Percentiles rank a stretch among this genome's conserved stretches.
phyloP scores from a whole-genome alignment of 30 jellyfish, hydroid and myxozoan genomes.

The Sanderia malayensis region DNA sequence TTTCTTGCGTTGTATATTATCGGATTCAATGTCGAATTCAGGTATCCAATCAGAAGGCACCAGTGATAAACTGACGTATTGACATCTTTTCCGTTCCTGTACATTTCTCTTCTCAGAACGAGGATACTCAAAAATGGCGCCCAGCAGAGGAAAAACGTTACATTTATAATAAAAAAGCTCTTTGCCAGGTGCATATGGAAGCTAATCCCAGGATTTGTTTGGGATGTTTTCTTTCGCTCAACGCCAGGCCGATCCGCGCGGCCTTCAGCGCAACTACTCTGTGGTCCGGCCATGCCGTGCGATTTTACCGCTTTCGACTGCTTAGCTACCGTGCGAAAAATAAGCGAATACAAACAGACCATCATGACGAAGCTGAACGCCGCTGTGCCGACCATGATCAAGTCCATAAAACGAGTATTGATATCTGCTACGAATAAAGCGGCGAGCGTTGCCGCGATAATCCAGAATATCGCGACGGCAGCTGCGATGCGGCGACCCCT shows the following conservation, averaged over 20 bases:
- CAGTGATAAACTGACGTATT: slow-evolving; percentile 37
- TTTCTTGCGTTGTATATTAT: slow-evolving; percentile 34
- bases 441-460: slow-evolving; percentile 11
- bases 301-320: slow-evolving; percentile 4
- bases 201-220: slow-evolving; percentile 2
- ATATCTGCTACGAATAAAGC: neutral
- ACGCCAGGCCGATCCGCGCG: neutral
- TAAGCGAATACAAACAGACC: slow-evolving; percentile 6
- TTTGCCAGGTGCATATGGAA: slow-evolving; percentile 39
- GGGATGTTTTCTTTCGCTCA: slow-evolving; percentile 2
- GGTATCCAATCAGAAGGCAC: slow-evolving; percentile 20
- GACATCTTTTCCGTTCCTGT: neutral
- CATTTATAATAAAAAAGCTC: slow-evolving; percentile 27
- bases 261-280: neutral
- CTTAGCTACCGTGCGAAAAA: slow-evolving; percentile 17
- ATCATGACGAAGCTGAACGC: slow-evolving; percentile 1
- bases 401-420: neutral
- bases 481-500: neutral
- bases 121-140: slow-evolving; percentile 55
- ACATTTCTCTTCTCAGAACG: slow-evolving; percentile 6
- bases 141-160: slow-evolving; percentile 55
- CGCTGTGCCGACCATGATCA: slow-evolving; percentile 11
- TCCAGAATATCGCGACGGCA: slow-evolving; percentile 15
- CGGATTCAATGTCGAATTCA: slow-evolving; percentile 36
- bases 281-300: neutral